Conservation (phyloP, 2,113 vertebrate genomes). For the Peromyscus leucopus region DNA sequence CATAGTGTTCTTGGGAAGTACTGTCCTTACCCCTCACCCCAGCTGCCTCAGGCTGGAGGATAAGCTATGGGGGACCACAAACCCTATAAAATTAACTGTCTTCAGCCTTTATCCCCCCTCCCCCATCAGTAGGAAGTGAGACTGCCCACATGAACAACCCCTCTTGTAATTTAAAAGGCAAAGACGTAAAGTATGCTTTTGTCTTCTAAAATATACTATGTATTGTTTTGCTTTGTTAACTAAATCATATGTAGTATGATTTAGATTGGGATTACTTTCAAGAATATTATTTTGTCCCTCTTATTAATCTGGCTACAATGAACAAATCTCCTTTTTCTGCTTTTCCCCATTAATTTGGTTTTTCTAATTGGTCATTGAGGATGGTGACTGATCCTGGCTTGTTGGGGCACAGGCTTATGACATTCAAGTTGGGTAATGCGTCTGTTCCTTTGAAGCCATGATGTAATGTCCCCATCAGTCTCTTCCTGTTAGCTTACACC, state of each 20-base stretch:
- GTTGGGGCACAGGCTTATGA: background rate
- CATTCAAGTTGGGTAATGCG: background rate
- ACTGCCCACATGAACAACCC: background rate
- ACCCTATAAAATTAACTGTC: background rate
- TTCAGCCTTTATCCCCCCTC: background rate
- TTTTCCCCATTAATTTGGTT: background rate
- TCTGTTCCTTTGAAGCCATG: background rate
- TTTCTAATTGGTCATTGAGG: background rate
- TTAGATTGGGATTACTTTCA: background rate
- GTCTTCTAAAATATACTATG: background rate
- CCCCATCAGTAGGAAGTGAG: background rate
- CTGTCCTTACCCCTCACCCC: rapidly evolving
- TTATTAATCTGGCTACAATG: no score
- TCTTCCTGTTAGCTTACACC: background rate
- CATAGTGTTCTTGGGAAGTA: background rate
- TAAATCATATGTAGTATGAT: background rate
- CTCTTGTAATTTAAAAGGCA: background rate
- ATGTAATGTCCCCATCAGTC: constrained; percentile 5
- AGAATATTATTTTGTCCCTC: background rate
- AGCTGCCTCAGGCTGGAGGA: rapidly evolving
- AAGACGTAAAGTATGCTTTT: background rate
- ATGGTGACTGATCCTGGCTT: background rate
- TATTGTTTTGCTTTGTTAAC: background rate
- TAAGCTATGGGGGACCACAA: background rate
- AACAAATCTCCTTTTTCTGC: background rate